Evolutionary conservation across 1,140 invertebrate species (phyloP).

Genomic region (Meloidogyne chitwoodi): DNA sequence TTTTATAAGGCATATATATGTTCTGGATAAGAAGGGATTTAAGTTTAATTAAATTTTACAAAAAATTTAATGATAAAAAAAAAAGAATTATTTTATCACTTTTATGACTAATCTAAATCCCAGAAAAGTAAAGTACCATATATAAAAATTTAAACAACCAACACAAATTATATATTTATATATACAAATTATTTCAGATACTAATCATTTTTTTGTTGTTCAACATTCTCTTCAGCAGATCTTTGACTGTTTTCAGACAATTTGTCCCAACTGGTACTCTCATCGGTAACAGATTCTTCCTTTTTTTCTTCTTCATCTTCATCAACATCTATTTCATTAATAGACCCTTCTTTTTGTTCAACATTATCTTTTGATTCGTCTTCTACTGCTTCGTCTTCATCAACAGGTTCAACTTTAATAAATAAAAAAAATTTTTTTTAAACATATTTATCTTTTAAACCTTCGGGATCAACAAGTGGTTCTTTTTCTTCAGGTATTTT

Average conservation of each 20-base stretch:
- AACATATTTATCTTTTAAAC: not conserved
- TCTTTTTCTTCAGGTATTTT: not conserved
- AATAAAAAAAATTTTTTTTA: not conserved
- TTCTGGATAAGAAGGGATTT: too few species aligned
- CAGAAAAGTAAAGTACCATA: not conserved
- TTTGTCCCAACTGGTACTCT: conserved; percentile 17
- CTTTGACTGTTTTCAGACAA: conserved; percentile 17
- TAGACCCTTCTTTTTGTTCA: not conserved
- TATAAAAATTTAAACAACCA: not conserved
- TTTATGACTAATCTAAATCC: not conserved
- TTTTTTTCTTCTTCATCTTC: not conserved
- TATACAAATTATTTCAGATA: not conserved
- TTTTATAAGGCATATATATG: not conserved
- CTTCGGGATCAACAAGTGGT: not conserved
- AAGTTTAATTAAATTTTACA: too few species aligned
- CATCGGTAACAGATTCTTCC: not conserved
- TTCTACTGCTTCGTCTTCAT: not conserved
- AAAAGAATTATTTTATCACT: too few species aligned
- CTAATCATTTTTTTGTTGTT: conserved; percentile 3
- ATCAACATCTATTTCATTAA: conserved; percentile 13
- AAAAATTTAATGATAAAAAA: too few species aligned
- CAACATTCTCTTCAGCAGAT: not conserved
- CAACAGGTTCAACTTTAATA: not conserved
- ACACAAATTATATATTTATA: not conserved
- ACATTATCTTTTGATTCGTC: conserved; percentile 2